A percentile compares a stretch with the other conserved stretches of the same genome.
phyloP scores from a whole-genome alignment of 2,797 vertebrate genomes.

The Coreius guichenoti region DNA sequence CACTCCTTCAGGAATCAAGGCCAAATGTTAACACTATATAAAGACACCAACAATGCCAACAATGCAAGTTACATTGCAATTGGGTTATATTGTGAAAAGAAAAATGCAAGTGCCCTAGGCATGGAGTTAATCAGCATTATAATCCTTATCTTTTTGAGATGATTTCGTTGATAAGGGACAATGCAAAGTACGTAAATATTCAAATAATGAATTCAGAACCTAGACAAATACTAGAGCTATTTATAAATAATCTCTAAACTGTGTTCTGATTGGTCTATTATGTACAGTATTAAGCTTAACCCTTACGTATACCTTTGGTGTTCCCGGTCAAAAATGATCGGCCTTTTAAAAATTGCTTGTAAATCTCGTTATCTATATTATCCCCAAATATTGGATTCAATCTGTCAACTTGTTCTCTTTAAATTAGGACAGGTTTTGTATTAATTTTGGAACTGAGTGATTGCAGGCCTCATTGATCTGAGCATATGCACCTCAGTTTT shows the following conservation, averaged over 20 bases:
- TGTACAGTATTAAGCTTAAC: not conserved
- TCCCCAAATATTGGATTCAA: no score
- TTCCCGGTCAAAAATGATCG: not conserved
- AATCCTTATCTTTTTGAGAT: not conserved
- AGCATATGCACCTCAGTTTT: no score
- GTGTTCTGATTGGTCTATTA: not conserved
- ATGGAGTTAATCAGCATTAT: not conserved
- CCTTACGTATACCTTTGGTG: not conserved
- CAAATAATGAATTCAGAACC: not conserved
- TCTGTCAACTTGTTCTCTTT: no score
- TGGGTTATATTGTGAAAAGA: not conserved
- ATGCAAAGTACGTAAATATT: not conserved
- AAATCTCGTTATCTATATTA: no score
- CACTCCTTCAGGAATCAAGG: conserved; percentile 81
- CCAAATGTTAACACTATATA: not conserved
- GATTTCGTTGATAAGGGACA: not conserved
- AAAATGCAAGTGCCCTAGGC: not conserved
- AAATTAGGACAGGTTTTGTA: no score
- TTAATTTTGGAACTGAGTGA: no score
- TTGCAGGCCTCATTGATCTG: no score
- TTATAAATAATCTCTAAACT: not conserved
- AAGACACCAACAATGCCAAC: not conserved
- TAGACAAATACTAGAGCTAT: not conserved
- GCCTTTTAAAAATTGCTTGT: no score
- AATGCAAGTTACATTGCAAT: not conserved